Base-by-base conservation (phyloP, 1,140 invertebrate species). In the Anagrus nilaparvatae region DNA sequence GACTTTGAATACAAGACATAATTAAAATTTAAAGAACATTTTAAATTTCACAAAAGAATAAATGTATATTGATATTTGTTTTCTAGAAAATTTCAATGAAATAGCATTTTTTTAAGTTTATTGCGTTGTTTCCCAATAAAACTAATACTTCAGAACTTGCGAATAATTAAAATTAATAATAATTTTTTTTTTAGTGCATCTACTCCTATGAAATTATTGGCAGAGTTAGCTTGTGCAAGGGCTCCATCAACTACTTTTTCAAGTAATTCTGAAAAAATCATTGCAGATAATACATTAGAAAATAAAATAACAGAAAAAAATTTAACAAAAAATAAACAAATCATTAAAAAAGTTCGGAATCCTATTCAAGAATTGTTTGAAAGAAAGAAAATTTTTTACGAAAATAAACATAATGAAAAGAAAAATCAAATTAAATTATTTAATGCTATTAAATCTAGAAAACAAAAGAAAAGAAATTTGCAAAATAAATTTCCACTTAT, bases 311-410 rank as follows among this genome's bases (percentile, higher is more conserved):
- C n/a, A n/a, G n/a, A n/a, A n/a, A n/a, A n/a, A n/a, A n/a, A n/a
- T n/a, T n/a, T n/a, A n/a, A n/a, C n/a, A n/a, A n/a, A n/a, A n/a
- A n/a, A n/a, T n/a, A n/a, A n/a, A n/a, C n/a, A n/a, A n/a, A n/a
- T n/a, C n/a, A n/a, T n/a, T n/a, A 4, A 65, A 63, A 28, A 69
- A 67, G 18, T 12, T 41, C 0, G 54, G 3, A 69, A 67, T 29
- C 58, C 66, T 0, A 67, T 69, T 5, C 65, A 63, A 30, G 65
- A 69, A 34, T 40, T 69, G 1, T 69, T 69, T 27, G 64, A 69
- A n/a, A 53, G 59, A 1, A 69, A 69, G 24, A 66, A 67, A 14
- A 65, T 65, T 27, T 29, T 65, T 0, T 60, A 65, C 19, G 60
- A 67, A 2, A 51, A 59, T 2, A 69, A 60, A 9, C 51, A 41